phyloP scores from a whole-genome alignment of 2,888 invertebrate genomes.

The Callinectes sapidus region DNA sequence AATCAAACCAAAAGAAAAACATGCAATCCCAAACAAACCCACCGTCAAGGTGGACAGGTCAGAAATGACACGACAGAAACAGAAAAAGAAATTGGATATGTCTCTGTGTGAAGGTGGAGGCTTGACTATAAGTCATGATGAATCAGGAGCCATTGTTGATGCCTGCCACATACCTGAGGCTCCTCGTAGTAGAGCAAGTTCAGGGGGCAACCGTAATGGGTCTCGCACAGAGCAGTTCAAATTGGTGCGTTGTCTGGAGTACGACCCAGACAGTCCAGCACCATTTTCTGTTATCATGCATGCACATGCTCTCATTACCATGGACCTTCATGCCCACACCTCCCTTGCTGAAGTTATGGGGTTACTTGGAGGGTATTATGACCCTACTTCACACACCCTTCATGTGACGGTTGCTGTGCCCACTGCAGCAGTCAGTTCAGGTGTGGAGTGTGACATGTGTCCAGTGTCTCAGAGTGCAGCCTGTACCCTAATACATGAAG shows the following conservation, averaged over 20 bases:
- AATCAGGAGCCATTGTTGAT: slow-evolving; percentile 79
- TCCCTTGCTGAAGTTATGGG: slow-evolving; percentile 86
- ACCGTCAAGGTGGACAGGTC: slow-evolving; percentile 58
- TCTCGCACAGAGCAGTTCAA: slow-evolving; percentile 76
- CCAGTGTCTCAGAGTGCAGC: slow-evolving; percentile 83
- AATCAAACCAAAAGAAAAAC: slow-evolving; percentile 53
- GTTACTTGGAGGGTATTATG: slow-evolving; percentile 81
- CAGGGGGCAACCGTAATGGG: slow-evolving; percentile 49
- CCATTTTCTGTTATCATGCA: slow-evolving; percentile 81
- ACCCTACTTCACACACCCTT: slow-evolving; percentile 75
- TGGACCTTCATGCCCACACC: slow-evolving; percentile 85
- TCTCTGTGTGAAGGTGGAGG: slow-evolving; percentile 79
- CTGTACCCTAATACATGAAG: slow-evolving; percentile 79
- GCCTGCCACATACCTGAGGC: slow-evolving; percentile 77
- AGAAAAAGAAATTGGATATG: slow-evolving; percentile 65
- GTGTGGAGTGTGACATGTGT: slow-evolving; percentile 87
- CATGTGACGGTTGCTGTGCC: slow-evolving; percentile 80
- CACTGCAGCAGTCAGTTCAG: slow-evolving; percentile 81
- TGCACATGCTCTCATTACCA: slow-evolving; percentile 81
- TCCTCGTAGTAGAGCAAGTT: slow-evolving; percentile 67
- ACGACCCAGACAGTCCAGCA: slow-evolving; percentile 81
- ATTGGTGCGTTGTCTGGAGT: slow-evolving; percentile 81
- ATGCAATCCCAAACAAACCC: slow-evolving; percentile 48
- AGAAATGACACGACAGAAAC: slow-evolving; percentile 65
- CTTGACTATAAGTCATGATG: slow-evolving; percentile 82